Evolutionary conservation across 2,888 invertebrate species (phyloP).

Genomic region (Mythimna albipuncta): DNA sequence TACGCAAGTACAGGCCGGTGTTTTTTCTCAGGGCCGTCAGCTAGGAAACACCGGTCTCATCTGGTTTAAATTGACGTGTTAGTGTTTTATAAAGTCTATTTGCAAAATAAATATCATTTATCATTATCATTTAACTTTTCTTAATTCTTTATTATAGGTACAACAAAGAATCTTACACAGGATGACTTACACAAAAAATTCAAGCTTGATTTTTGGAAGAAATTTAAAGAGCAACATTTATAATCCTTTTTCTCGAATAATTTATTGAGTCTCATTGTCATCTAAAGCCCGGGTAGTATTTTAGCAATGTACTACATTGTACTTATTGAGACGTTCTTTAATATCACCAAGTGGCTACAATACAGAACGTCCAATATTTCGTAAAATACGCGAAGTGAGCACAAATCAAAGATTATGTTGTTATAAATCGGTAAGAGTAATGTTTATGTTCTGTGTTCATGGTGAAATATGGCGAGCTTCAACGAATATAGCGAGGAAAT

Average conservation of each 20-base stretch:
- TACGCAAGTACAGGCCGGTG: too few relatives aligned
- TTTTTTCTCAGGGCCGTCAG: too few relatives aligned
- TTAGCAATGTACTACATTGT: not conserved
- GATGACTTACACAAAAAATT: not conserved
- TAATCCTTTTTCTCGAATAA: not conserved
- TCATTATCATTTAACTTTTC: too few relatives aligned
- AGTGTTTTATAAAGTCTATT: too few relatives aligned
- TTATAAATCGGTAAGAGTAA: conserved; percentile 45
- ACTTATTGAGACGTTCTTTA: conserved; percentile 13
- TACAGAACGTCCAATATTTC: conserved; percentile 18
- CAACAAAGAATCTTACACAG: too few relatives aligned
- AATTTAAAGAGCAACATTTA: not conserved
- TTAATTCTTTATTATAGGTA: too few relatives aligned
- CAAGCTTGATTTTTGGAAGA: not conserved
- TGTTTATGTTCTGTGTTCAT: conserved; percentile 27
- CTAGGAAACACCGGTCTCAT: too few relatives aligned
- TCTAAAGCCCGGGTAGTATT: not conserved
- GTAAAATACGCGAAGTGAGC: conserved; percentile 26
- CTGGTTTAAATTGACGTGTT: too few relatives aligned
- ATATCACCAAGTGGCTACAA: conserved; percentile 35
- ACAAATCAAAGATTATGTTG: conserved; percentile 54
- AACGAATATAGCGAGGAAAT: not conserved
- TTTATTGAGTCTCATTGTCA: conserved; percentile 19
- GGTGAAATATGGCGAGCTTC: conserved; percentile 14
- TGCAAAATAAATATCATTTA: too few relatives aligned